A percentile compares a stretch with the other conserved stretches of the same genome.
Conservation (phyloP, 2,888 invertebrate species). For the Tenthredo mesomela region DNA sequence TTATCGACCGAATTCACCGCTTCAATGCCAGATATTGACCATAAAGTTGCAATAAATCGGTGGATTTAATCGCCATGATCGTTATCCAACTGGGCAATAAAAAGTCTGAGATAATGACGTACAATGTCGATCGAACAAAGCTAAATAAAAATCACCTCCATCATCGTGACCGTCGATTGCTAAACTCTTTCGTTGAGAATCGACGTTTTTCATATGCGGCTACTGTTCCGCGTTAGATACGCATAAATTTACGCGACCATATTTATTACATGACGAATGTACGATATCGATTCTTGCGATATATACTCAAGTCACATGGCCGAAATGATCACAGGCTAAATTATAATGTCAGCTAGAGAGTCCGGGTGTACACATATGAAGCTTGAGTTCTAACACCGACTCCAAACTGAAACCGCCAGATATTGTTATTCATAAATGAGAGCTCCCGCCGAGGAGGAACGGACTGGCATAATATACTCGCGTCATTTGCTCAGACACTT, state of each 20-base stretch:
- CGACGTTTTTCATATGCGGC: constrained; percentile 68
- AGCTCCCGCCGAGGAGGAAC: background rate
- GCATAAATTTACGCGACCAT: constrained; percentile 10
- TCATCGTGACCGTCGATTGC: background rate
- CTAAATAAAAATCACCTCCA: background rate
- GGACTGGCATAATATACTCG: background rate
- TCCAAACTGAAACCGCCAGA: background rate
- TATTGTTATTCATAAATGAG: constrained; percentile 34
- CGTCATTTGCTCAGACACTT: constrained; percentile 27
- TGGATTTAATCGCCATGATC: constrained; percentile 24
- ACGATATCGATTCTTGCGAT: background rate
- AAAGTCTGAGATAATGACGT: background rate
- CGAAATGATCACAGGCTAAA: constrained; percentile 17
- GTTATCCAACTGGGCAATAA: constrained; percentile 4
- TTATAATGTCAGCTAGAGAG: constrained; percentile 9
- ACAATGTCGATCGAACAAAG: background rate
- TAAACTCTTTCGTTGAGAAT: constrained; percentile 59
- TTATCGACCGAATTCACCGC: constrained; percentile 8
- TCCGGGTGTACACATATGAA: constrained; percentile 22
- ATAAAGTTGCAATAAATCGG: constrained; percentile 30
- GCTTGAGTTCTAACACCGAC: background rate
- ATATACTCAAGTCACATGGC: background rate
- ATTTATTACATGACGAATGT: constrained; percentile 17
- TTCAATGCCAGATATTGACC: constrained; percentile 20
- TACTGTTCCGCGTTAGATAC: constrained; percentile 72